Base-by-base conservation (phyloP, 1,140 invertebrate species). In the Eumaeus atala region DNA sequence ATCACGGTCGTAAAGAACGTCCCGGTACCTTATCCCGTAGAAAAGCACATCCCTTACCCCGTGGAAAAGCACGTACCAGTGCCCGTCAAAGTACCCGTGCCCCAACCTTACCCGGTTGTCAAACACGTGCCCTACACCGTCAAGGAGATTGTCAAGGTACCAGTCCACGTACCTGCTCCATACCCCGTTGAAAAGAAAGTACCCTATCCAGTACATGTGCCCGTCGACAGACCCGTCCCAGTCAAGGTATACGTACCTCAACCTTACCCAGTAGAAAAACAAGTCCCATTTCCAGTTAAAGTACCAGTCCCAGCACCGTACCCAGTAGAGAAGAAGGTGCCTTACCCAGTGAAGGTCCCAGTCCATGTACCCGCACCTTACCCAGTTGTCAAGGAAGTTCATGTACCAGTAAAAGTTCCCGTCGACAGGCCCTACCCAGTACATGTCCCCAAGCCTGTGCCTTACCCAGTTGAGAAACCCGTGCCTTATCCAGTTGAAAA, bases 401-500 rank as follows among this genome's bases (percentile, higher is more conserved):
- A 84, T 38, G 87, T 88, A 59, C 92, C 93, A 7, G 90, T 93
- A 8, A 92, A 91, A 83, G 92, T 94, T 36, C 90, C 88, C 62
- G 92, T 93, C 54, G 92, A 93, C 63, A 91, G 91, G 65, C 93
- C 93, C 3, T 93, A 93, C 79, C 92, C 92, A 36, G 93, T 94
- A 59, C 91, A 92, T 16, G 90, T 93, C 18, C 91, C 92, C 67
- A 93, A 92, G 60, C 90, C 88, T 28, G 83, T 90, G 36, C 91
- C 89, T 44, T 87, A 89, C 57, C 90, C 90, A 37, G 91, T 92
- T 4, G 90, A 92, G 67, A 90, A 93, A 56, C 92, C 92, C 50
- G 90, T 93, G 14, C 92, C 91, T 37, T 91, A 92, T 76, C 90
- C 92, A 61, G 90, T 93, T 12, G 90, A 92, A 66, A 93, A 91